Conservation (phyloP, 2,888 invertebrate genomes). For the Iselma pallidipennis region DNA sequence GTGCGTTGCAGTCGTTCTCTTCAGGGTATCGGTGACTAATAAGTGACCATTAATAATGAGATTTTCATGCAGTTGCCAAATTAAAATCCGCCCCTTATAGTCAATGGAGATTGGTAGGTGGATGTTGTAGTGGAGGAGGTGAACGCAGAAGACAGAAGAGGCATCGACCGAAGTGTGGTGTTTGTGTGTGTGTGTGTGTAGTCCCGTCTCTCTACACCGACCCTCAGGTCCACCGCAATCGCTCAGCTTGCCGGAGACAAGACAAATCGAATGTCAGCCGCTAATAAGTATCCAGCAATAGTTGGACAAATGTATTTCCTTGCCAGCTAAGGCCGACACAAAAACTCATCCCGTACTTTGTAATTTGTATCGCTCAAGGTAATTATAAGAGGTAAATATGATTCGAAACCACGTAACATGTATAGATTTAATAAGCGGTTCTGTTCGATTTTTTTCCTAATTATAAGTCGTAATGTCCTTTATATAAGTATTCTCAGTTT, state of each 20-base stretch:
- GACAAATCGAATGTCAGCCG: constrained; percentile 61
- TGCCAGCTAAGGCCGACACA: constrained; percentile 54
- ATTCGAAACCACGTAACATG: constrained; percentile 38
- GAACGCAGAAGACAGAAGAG: constrained; percentile 28
- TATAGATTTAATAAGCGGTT: constrained; percentile 48
- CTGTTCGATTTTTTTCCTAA: constrained; percentile 4
- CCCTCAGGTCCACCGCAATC: constrained; percentile 50
- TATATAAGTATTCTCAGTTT: background rate
- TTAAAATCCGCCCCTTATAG: constrained; percentile 49
- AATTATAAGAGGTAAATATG: constrained; percentile 52
- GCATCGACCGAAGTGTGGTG: constrained; percentile 36
- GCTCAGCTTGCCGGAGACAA: constrained; percentile 55
- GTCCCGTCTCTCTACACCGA: constrained; percentile 24
- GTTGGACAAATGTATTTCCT: constrained; percentile 58
- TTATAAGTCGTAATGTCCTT: background rate
- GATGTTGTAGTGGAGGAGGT: background rate
- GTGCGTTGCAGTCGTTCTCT: constrained; percentile 17
- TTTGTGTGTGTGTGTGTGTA: constrained; percentile 12
- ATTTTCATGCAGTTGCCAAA: constrained; percentile 52
- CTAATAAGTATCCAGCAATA: constrained; percentile 60
- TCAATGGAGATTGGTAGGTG: constrained; percentile 15
- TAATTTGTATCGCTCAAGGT: constrained; percentile 57
- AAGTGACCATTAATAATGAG: constrained; percentile 49
- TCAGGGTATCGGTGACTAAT: constrained; percentile 34
- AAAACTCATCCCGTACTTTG: constrained; percentile 56